Evolutionary conservation across 2,888 invertebrate species (phyloP), one percentile per base, ranked within the genome.

Genomic region (Polydrusus tereticollis): DNA sequence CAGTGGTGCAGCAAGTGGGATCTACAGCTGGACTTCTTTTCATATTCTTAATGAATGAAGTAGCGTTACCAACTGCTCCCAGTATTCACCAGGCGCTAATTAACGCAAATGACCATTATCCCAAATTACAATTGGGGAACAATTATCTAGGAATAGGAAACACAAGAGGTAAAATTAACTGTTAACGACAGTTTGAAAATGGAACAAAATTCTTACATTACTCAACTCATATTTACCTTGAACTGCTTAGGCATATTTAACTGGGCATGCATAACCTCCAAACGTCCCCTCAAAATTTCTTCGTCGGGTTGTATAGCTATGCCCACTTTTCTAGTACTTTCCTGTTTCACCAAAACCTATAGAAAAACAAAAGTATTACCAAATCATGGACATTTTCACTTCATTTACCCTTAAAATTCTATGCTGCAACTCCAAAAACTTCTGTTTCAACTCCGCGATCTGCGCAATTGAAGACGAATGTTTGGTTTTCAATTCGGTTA

Each of bases 241-340:
- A 95, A 96, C 78, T 98, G 94, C 43, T 96, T 95, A 29, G 98
- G 97, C 12, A 95, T 93, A 78, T 95, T 94, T 16, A 98, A 90
- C 81, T 97, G 93, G 0, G 93, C 90, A 72, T 95, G 92, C 82
- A 98, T 90, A 65, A 93, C 92, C 85, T 98, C 96, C 55, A 98
- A 87, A 76, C 94, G 92, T 60, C 94, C 94, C 59, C 95, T 89
- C n/a, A 96, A 87, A 8, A 93, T 90, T 84, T 98, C 98, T 84
- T 98, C 98, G 79, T 97, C 97, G 0, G 94, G 94, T 78, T 93
- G 92, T 23, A 98, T 87, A 0, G 96, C 93, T 62, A 94, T 90
- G 6, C 97, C 97, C 71, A 93, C 91, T 83, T 96, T 96, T n/a
- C 97, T 89, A 1, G 91, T 89, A 74, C 94, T 92, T 86, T 98